These are phyloP conservation scores for Archilochus colubris DNA, from an alignment of 2,113 vertebrate genomes.

Conservation along the genomic window DNA sequence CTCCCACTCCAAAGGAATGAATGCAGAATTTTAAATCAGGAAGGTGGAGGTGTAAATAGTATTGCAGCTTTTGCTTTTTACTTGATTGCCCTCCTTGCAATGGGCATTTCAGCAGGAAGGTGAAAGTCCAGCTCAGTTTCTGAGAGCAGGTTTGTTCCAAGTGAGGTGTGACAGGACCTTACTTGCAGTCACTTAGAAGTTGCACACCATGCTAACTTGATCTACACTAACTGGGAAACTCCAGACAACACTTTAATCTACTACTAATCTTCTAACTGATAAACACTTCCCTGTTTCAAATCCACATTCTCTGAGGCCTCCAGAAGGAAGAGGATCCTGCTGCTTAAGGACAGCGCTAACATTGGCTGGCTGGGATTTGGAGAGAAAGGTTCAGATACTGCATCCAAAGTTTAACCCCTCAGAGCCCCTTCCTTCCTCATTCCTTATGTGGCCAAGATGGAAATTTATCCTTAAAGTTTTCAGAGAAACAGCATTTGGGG, in stretches of 20 bases:
- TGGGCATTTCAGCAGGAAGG: not conserved
- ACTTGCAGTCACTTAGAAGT: not conserved
- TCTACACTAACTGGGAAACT: not conserved
- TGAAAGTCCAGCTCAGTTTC: not conserved
- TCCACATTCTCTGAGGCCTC: not conserved
- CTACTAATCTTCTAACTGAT: not conserved
- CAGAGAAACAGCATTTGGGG: not conserved
- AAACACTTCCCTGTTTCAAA: not conserved
- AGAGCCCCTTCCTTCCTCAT: not conserved
- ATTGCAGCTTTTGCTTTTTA: not conserved
- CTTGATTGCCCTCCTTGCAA: not conserved
- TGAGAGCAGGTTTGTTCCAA: not conserved
- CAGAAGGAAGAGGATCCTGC: not conserved
- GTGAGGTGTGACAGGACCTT: not conserved
- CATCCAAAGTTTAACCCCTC: not conserved
- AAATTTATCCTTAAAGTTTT: not conserved
- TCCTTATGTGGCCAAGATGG: not conserved
- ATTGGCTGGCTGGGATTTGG: not conserved
- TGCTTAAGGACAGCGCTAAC: not conserved
- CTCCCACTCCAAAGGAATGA: not conserved
- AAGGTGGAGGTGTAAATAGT: not conserved
- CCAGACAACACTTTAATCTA: not conserved
- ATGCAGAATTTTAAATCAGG: not conserved
- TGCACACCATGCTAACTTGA: not conserved
- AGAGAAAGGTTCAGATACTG: not conserved